These are phyloP conservation scores for Microcebus jonahi DNA, from an alignment of 2,113 vertebrate genomes.

Conservation along the genomic window DNA sequence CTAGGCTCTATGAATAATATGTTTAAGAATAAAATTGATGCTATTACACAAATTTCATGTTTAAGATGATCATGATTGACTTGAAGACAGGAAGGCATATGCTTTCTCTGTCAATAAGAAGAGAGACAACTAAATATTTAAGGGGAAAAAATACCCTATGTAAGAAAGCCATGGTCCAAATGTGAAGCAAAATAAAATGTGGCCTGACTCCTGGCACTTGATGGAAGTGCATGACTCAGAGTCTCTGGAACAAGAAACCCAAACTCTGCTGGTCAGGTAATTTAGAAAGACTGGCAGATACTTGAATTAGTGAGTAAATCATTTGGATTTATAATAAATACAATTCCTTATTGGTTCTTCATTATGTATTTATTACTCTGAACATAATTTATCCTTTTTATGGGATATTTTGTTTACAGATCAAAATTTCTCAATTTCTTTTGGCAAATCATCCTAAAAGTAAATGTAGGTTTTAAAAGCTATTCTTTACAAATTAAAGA, in stretches of 20 bases:
- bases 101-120: neutral
- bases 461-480: constrained; percentile 2
- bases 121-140: neutral
- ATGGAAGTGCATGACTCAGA: neutral
- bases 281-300: constrained; percentile 20
- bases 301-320: neutral
- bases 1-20: neutral
- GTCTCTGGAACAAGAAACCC: neutral
- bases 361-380: constrained; percentile 6
- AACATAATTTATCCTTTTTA: constrained; percentile 13
- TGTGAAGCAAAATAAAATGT: neutral
- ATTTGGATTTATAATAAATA: neutral
- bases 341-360: neutral
- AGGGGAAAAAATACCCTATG: neutral
- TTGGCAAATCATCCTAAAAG: neutral
- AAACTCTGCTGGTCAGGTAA: neutral
- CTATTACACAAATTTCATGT: neutral
- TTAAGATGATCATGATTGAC: constrained; percentile 20
- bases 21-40: neutral
- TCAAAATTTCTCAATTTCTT: constrained; percentile 24
- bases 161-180: neutral
- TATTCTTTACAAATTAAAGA: neutral
- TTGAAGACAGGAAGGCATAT: neutral
- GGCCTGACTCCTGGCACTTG: neutral
- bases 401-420: constrained; percentile 19